Conservation (phyloP, 2,797 vertebrate species). For the Eulemur albifrons region DNA sequence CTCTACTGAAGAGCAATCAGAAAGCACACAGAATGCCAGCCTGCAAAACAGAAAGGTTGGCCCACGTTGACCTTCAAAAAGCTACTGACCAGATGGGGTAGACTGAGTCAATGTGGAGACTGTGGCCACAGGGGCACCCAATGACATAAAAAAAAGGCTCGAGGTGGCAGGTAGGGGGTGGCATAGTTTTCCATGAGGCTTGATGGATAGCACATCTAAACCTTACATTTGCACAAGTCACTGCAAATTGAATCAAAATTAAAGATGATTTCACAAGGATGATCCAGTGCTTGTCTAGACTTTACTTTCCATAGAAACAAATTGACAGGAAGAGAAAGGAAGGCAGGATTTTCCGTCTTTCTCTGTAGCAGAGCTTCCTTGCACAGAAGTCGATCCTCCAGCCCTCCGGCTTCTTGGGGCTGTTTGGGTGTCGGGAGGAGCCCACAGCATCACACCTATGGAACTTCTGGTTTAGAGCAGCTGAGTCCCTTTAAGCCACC, state of each 20-base stretch:
- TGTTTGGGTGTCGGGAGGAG: background rate
- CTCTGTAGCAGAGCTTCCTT: background rate
- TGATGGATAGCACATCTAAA: background rate
- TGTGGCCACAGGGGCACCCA: rapidly evolving
- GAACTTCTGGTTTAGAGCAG: background rate
- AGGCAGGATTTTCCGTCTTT: background rate
- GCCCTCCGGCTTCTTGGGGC: background rate
- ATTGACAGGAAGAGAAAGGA: background rate
- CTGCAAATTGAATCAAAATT: background rate
- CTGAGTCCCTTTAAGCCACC: rapidly evolving
- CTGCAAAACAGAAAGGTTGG: background rate
- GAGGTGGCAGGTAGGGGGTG: rapidly evolving
- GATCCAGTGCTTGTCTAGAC: background rate
- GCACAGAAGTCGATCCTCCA: rapidly evolving
- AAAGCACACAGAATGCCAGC: background rate
- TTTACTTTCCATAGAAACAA: background rate
- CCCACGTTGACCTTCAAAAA: background rate
- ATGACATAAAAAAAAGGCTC: rapidly evolving
- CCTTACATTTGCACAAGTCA: background rate
- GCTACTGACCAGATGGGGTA: background rate
- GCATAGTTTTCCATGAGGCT: background rate
- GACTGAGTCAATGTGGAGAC: background rate
- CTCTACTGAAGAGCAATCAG: constrained; percentile 27
- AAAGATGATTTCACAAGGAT: background rate
- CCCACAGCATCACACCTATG: rapidly evolving